These are phyloP conservation scores for Thinocorus orbignyianus DNA, from an alignment of 2,113 vertebrate genomes.

Conservation along the genomic window DNA sequence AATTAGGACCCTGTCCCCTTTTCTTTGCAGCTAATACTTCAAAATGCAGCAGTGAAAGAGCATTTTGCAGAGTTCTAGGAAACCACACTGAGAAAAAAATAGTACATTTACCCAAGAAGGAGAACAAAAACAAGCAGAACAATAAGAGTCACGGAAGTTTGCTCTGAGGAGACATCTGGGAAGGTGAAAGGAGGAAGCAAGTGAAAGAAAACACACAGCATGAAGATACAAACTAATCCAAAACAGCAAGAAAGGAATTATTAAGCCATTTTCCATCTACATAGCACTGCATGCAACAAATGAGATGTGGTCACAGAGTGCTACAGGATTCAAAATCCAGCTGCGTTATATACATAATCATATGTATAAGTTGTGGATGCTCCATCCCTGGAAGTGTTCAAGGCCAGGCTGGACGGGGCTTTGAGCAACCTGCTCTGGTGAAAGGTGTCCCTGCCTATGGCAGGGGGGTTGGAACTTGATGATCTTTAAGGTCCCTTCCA, in stretches of 20 bases:
- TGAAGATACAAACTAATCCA: not conserved
- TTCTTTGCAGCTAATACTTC: not conserved
- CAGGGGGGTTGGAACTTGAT: no score
- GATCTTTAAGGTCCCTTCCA: no score
- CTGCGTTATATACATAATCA: not conserved
- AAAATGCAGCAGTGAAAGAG: not conserved
- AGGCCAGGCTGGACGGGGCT: no score
- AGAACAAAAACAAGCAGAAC: constrained; percentile 41
- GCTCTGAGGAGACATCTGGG: constrained; percentile 30
- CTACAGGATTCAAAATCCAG: fast-evolving
- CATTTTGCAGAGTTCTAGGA: not conserved
- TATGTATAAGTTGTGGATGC: no score
- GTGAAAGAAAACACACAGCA: not conserved
- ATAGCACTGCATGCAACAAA: not conserved
- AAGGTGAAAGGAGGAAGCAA: constrained; percentile 41
- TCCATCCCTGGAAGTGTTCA: no score
- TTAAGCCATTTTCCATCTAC: not conserved
- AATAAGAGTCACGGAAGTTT: constrained; percentile 24
- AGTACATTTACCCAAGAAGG: not conserved
- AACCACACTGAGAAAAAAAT: not conserved
- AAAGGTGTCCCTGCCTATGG: no score
- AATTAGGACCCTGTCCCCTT: not conserved
- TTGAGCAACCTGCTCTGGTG: no score
- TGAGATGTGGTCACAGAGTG: not conserved
- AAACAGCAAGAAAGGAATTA: not conserved